These are phyloP conservation scores for Desmophyllum pertusum DNA, from an alignment of 92 coral and sea anemone species.

Conservation along the genomic window DNA sequence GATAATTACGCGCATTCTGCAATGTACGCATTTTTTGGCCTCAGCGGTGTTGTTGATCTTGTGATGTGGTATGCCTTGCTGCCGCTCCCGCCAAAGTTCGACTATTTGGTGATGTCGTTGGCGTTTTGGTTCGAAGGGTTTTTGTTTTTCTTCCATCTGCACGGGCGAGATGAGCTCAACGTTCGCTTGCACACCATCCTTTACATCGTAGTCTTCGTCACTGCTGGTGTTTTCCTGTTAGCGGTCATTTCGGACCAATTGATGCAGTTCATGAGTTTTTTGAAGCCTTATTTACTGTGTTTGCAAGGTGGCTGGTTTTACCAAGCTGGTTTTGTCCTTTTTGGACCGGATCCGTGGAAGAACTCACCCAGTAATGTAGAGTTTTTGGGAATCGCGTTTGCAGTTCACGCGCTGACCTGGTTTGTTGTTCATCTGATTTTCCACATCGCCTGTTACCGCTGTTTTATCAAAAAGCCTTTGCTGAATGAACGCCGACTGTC, in stretches of 20 bases:
- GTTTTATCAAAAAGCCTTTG: background rate
- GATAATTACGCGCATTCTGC: conserved; percentile 50
- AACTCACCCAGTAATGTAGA: conserved; percentile 30
- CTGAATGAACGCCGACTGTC: background rate
- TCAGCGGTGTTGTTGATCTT: conserved; percentile 55
- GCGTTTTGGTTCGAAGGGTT: conserved; percentile 64
- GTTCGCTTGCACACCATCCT: conserved; percentile 63
- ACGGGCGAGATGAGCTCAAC: conserved; percentile 63
- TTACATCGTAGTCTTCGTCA: conserved; percentile 48
- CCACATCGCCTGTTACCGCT: conserved; percentile 2
- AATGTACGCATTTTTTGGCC: conserved; percentile 64
- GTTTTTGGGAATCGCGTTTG: conserved; percentile 57
- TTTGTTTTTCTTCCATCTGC: conserved; percentile 56
- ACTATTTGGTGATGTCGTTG: conserved; percentile 40
- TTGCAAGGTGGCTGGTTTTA: conserved; percentile 67
- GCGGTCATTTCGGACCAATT: conserved; percentile 37
- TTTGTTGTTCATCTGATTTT: conserved; percentile 4
- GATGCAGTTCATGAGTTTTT: conserved; percentile 31
- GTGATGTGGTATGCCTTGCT: conserved; percentile 32
- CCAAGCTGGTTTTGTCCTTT: conserved; percentile 55
- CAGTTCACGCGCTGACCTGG: conserved; percentile 36
- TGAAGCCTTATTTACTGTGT: conserved; percentile 35
- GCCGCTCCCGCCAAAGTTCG: conserved; percentile 47
- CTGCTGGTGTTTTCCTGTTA: conserved; percentile 37
- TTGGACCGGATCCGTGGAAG: conserved; percentile 46